These are phyloP conservation scores for Meles meles DNA, from an alignment of 2,113 vertebrate species.

Conservation along the genomic window DNA sequence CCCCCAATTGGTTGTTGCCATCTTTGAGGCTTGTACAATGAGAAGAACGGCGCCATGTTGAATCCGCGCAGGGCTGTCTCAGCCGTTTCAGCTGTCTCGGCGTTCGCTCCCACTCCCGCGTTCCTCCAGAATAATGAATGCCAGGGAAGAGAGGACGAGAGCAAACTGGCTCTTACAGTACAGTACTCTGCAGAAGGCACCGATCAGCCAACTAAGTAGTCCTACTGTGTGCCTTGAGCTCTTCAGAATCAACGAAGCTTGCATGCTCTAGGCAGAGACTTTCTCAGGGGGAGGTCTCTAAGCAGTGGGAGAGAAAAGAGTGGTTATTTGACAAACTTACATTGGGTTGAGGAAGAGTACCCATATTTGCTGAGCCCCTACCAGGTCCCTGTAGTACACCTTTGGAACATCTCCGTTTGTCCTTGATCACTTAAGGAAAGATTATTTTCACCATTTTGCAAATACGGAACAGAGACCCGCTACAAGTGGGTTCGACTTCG, in stretches of 20 bases:
- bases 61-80: neutral
- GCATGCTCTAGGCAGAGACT: neutral
- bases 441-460: neutral
- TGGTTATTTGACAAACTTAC: neutral
- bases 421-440: neutral
- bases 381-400: neutral
- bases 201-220: neutral
- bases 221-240: neutral
- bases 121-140: neutral
- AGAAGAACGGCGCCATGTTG: conserved; percentile 49
- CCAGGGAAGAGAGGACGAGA: neutral
- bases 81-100: neutral
- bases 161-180: neutral
- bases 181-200: neutral
- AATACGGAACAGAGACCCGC: neutral
- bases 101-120: too few relatives aligned
- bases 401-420: neutral
- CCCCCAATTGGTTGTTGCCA: neutral
- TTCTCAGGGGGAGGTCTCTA: neutral
- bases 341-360: neutral
- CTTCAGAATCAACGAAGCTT: neutral
- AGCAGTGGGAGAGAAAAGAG: too few relatives aligned
- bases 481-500: neutral
- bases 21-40: neutral
- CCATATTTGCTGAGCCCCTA: neutral